Evolutionary conservation across 1,140 invertebrate species (phyloP).

Genomic region (Aphis craccivora): DNA sequence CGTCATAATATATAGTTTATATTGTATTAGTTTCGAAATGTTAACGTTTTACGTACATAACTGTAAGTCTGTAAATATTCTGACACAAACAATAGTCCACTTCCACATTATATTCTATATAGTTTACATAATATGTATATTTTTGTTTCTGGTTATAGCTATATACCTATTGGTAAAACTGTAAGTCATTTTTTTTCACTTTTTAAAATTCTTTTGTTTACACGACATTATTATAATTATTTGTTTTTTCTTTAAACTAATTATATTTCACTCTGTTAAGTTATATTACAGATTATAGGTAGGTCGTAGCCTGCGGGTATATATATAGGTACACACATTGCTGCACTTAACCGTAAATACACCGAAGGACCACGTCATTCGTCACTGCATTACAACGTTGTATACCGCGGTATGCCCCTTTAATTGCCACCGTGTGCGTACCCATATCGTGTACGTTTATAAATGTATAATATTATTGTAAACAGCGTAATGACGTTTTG

Average conservation of each 20-base stretch:
- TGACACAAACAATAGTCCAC: not conserved
- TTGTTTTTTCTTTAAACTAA: not conserved
- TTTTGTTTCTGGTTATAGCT: not conserved
- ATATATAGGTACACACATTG: not conserved
- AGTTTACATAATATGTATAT: not conserved
- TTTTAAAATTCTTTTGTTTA: not conserved
- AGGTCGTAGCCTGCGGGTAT: not conserved
- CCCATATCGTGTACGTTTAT: not conserved
- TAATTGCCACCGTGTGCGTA: not conserved
- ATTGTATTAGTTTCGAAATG: not conserved
- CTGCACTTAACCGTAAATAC: not conserved
- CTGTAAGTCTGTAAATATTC: not conserved
- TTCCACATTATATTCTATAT: not conserved
- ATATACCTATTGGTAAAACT: not conserved
- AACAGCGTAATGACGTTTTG: constrained; percentile 11
- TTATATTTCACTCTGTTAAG: not conserved
- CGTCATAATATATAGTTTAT: not conserved
- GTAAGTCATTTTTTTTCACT: not conserved
- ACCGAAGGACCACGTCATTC: not conserved
- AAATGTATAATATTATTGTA: not conserved
- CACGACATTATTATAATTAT: not conserved
- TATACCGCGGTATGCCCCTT: not conserved
- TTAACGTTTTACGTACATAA: not conserved
- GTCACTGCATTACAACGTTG: not conserved
- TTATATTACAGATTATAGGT: not conserved